Evolutionary conservation across 2,888 invertebrate genomes (phyloP).

Genomic region (Oligia strigilis): DNA sequence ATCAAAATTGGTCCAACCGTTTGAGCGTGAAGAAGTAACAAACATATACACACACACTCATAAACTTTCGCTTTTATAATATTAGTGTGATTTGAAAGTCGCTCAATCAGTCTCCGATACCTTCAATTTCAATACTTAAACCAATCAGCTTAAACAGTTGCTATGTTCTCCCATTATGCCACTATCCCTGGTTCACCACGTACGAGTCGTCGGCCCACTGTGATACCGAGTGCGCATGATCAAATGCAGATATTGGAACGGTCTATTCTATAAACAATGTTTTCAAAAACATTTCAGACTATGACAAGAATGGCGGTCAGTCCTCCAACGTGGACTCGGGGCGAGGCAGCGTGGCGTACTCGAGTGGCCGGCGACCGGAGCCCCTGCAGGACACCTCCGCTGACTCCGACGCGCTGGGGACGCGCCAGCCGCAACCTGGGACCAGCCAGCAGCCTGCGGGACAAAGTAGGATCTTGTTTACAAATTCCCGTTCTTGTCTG

Average conservation of each 20-base stretch:
- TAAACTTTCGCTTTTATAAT: no score
- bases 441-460: conserved; percentile 81
- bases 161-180: no score
- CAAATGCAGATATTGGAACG: background rate
- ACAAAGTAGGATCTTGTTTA: conserved; percentile 71
- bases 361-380: conserved; percentile 92
- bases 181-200: no score
- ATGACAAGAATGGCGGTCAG: conserved; percentile 94
- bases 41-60: no score
- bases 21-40: no score
- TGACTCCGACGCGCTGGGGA: conserved; percentile 90
- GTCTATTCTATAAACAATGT: conserved; percentile 16
- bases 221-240: background rate
- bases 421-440: conserved; percentile 80
- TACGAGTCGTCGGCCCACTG: conserved; percentile 41
- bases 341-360: conserved; percentile 95
- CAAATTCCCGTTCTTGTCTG: background rate
- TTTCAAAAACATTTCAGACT: conserved; percentile 88
- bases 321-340: conserved; percentile 95
- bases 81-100: background rate
- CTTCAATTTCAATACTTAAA: background rate
- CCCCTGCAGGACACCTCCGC: conserved; percentile 90
- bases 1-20: no score
- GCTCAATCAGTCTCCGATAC: background rate
- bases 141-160: background rate